A percentile compares a stretch with the other conserved stretches of the same genome.
phyloP scores from a whole-genome alignment of 2,797 vertebrate species.

The Fratercula arctica region DNA sequence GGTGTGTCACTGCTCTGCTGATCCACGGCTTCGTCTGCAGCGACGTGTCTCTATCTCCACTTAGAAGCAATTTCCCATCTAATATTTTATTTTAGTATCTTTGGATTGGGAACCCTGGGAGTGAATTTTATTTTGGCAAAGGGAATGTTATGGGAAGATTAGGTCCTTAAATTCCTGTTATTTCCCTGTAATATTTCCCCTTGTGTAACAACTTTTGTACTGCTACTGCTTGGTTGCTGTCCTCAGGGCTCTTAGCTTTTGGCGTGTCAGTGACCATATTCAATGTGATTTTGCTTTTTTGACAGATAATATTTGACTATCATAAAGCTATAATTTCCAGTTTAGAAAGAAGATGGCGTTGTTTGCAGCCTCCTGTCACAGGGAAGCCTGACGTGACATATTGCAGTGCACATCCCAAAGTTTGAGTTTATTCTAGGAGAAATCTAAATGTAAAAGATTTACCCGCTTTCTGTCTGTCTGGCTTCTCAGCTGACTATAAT shows the following conservation, averaged over 20 bases:
- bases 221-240: neutral
- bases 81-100: neutral
- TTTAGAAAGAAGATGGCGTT: neutral
- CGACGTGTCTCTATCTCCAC: neutral
- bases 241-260: neutral
- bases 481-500: conserved; percentile 45
- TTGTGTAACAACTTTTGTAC: neutral
- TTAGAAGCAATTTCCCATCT: neutral
- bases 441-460: neutral
- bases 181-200: neutral
- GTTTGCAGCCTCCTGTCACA: neutral
- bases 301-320: neutral
- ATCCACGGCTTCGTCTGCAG: neutral
- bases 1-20: neutral
- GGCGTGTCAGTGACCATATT: fast-evolving
- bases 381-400: neutral
- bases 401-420: neutral
- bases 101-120: neutral
- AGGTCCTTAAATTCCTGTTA: neutral
- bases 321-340: neutral
- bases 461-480: neutral
- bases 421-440: neutral
- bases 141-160: neutral
- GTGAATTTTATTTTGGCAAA: neutral
- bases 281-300: neutral